Base-by-base conservation (phyloP, 2,888 invertebrate species). In the Helleia helle region DNA sequence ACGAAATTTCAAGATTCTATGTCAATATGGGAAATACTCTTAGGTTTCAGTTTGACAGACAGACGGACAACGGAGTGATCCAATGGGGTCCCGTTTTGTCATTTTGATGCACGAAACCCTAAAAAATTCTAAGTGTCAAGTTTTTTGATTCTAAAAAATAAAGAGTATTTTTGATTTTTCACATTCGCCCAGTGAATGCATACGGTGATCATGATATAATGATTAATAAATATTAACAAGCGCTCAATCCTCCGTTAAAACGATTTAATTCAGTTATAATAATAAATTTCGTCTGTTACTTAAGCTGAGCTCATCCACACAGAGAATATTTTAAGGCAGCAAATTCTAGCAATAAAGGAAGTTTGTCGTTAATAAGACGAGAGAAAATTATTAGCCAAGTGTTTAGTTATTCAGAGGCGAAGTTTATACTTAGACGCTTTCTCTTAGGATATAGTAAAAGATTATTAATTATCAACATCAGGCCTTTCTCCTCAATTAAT, bases 241-340 rank as follows among this genome's bases (percentile, higher is more conserved):
- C n/a, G 18, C 24, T 27, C 28, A 30, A 27, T 39, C 38, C 42
- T 45, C 49, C 29, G 47, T 43, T 45, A 48, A 41, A 41, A 47
- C 36, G 36, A 43, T 44, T 59, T 55, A 60, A 62, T 41, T 51
- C 52, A 46, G 57, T 61, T 55, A 59, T 50, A 56, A 62, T 66
- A 64, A 65, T 61, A 49, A 66, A 55, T 54, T 48, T 48, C 38
- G 42, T 47, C 44, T 31, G 40, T 49, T 46, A 50, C 52, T 55
- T 50, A 54, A 51, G 56, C 47, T 58, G 56, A 62, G 55, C 53
- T 46, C 40, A 46, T 40, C 64, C 63, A 63, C 71, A 71, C 63
- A 79, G 59, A 48, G 80, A 80, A 81, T 81, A 79, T 77, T 79
- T 75, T 66, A 79, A 55, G 54, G 49, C 52, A 54, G 54, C 61